Evolutionary conservation across 2,888 invertebrate species (phyloP), one percentile per base, ranked within the genome.

Genomic region (Caenorhabditis wallacei): DNA sequence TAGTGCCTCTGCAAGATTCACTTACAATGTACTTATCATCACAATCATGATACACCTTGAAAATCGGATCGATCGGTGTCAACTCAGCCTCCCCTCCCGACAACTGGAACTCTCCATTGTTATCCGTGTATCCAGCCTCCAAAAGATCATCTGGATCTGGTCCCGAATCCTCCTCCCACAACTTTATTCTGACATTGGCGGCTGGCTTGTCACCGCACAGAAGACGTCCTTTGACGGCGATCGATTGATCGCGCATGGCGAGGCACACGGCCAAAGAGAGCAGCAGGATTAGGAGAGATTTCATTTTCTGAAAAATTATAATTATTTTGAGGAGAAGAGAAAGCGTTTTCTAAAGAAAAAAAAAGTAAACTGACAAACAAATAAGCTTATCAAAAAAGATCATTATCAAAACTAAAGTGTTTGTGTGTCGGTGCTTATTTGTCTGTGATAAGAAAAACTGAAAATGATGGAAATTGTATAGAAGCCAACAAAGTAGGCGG

Each of bases 1-100:
- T n/a, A n/a, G n/a, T n/a, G n/a, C n/a, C n/a, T n/a, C 43, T 8
- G 11, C 4, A 37, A 22, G 0, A 4, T 26, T 48, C 11, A 59
- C 56, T 59, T 35, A 88, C 88, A 72, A 76, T 70, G 69, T 84
- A 82, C 37, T 85, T 87, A 57, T 89, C 89, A 69, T 89, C 88
- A 59, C 89, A 89, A 46, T 88, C 87, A 80, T 89, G 89, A 69
- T 89, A 89, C 13, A 87, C 85, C 64, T 88, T 88, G 85, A 89
- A 84, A 40, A 87, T 83, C 13, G 88, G 88, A 61, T 89, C 89
- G 70, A 88, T 88, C 40, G 88, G 87, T 18, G 89, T 89, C 79
- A 89, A 57, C 75, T 89, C 89, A 18, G 87, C 85, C 53, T 84
- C 84, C 66, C 84, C 84, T 54, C 88, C 88, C 16, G 84, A 70